Base-by-base conservation (phyloP, 2,797 vertebrate genomes). In the Mormyrops attenuatus region DNA sequence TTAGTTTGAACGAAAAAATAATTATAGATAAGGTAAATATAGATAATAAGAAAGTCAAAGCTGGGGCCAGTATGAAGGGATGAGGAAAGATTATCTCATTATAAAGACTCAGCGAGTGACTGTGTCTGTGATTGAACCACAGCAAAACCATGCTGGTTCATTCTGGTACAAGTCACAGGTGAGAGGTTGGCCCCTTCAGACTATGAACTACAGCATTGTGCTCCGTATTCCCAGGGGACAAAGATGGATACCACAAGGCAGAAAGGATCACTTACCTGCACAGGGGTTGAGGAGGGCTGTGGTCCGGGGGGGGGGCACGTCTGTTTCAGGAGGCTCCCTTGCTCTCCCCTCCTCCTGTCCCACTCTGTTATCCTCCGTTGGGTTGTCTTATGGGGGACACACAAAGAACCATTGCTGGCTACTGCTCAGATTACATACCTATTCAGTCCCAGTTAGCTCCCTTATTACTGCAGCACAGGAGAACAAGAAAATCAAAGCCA, bases 301-400 rank as follows among this genome's bases (percentile, higher is more conserved):
- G 41, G 57, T 86, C 60, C 90, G 90, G 73, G 93, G 91, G 85
- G 93, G 88, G 47, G 88, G 90, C 8, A 89, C 34, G 1, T 92
- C 82, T 77, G 92, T 92, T 69, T 77, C 87, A 66, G 91, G 73
- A n/a, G 92, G 89, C 90, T 92, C 89, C 20, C 4, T 90, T 0
- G 87, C 89, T 8, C 89, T 90, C 7, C 69, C 17, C 88, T 94
- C 91, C 55, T 93, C 91, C 82, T 94, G 94, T 87, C 69, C 89
- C 52, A 95, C 89, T 89, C 92, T 90, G 92, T 95, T 95, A 91
- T 95, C 94, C 22, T 95, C 94, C 5, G 92, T 92, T n/a, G 92
- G 91, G 88, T 90, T 94, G 90, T 92, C 95, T 96, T 91, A 85
- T 89, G 82, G 47, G 26, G 17, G 22, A 89, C 53, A 87, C 3